These are phyloP conservation scores for Aphelinus atriplicis DNA, from an alignment of 1,140 invertebrate species.

Conservation along the genomic window DNA sequence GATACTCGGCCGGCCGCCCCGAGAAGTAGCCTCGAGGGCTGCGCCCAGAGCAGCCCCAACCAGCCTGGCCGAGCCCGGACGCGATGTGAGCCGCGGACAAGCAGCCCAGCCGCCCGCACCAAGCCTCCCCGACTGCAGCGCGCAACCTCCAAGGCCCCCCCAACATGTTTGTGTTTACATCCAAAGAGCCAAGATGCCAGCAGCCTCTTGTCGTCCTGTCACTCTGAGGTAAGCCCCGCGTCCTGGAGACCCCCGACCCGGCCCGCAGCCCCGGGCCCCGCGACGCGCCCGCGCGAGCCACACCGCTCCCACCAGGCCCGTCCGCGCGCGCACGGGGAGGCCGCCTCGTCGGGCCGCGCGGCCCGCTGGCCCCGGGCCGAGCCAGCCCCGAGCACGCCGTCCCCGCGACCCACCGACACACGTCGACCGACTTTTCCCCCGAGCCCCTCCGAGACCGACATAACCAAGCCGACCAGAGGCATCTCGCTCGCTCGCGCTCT, in stretches of 20 bases:
- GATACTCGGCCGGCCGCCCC: constrained; percentile 46
- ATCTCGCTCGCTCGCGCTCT: too few relatives aligned
- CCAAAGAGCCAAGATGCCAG: constrained; percentile 50
- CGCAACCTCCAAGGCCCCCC: not conserved
- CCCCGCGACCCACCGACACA: not conserved
- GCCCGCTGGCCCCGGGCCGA: not conserved
- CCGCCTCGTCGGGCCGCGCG: not conserved
- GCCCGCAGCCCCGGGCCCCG: too few relatives aligned
- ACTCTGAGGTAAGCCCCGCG: constrained; percentile 62
- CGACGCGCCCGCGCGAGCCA: not conserved
- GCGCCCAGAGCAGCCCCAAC: too few relatives aligned
- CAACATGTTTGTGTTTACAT: constrained; percentile 68
- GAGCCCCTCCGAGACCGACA: not conserved
- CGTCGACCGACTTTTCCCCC: not conserved
- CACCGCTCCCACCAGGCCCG: not conserved
- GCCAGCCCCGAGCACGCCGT: too few relatives aligned
- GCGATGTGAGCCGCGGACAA: too few relatives aligned
- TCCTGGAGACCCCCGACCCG: not conserved
- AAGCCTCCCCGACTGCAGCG: constrained; percentile 35
- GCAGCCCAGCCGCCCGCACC: constrained; percentile 10
- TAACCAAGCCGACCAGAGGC: constrained; percentile 16
- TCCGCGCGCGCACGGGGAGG: too few relatives aligned
- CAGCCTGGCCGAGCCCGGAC: too few relatives aligned
- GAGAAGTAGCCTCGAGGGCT: too few relatives aligned
- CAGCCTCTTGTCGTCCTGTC: constrained; percentile 63